These are phyloP conservation scores for Siniperca scherzeri DNA, from an alignment of 2,797 vertebrate species.

Conservation along the genomic window DNA sequence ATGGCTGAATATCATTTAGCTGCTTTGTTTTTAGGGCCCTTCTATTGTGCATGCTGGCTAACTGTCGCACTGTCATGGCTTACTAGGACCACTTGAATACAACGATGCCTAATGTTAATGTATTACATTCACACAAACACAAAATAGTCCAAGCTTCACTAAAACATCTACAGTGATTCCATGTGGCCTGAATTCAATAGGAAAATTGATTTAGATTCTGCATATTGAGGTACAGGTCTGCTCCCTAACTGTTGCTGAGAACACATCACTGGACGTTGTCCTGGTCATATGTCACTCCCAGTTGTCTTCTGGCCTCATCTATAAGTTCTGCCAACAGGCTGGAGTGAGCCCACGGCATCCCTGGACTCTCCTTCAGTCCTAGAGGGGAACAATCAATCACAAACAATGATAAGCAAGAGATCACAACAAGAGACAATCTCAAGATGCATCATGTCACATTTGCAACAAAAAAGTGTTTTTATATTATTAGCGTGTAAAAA, in stretches of 20 bases:
- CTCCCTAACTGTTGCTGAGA: background rate
- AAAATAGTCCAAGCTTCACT: background rate
- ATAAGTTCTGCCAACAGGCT: conserved; percentile 43
- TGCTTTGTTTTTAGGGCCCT: background rate
- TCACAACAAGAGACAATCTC: background rate
- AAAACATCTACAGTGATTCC: background rate
- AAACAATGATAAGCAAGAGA: background rate
- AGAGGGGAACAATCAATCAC: background rate
- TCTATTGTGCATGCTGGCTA: background rate
- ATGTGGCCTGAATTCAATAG: background rate
- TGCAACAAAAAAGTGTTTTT: too few relatives aligned
- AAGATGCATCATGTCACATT: background rate
- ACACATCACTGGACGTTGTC: conserved; percentile 12
- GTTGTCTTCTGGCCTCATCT: conserved; percentile 48
- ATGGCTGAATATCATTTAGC: background rate
- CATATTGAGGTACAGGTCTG: background rate
- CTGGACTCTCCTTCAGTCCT: conserved; percentile 46
- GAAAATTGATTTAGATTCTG: background rate
- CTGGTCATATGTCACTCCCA: conserved; percentile 45
- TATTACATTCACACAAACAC: background rate
- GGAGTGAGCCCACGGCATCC: conserved; percentile 61
- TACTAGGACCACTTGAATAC: background rate
- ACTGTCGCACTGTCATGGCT: background rate
- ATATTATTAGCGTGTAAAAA: too few relatives aligned
- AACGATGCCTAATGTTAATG: background rate